Conservation (phyloP, 2,888 invertebrate species). For the Gasteruption jaculator region DNA sequence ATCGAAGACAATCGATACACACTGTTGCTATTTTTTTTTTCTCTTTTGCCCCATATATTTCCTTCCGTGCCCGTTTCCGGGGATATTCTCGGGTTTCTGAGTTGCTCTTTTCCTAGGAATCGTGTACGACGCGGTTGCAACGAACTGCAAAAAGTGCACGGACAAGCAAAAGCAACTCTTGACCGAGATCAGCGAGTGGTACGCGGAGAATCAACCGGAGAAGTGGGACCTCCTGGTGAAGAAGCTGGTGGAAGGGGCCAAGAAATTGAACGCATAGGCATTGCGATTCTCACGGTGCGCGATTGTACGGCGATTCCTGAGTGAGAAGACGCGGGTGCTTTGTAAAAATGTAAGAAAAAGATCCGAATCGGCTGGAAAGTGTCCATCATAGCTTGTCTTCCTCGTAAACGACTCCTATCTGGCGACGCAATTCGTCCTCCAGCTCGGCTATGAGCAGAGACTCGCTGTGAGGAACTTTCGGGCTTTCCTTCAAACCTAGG, state of each 20-base stretch:
- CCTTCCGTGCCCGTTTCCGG: neutral
- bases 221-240: conserved; percentile 30
- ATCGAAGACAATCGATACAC: too few species aligned
- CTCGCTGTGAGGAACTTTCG: conserved; percentile 64
- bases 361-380: too few species aligned
- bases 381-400: conserved; percentile 47
- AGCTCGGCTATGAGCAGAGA: conserved; percentile 67
- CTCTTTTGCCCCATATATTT: neutral
- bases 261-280: conserved; percentile 22
- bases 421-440: conserved; percentile 68
- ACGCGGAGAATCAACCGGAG: conserved; percentile 28
- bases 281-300: too few species aligned
- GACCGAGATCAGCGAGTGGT: conserved; percentile 33
- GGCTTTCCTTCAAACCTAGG: conserved; percentile 66
- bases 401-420: conserved; percentile 62
- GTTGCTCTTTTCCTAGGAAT: conserved; percentile 18
- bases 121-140: conserved; percentile 33
- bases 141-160: conserved; percentile 35
- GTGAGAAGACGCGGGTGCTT: too few species aligned
- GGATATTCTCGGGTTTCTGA: too few species aligned
- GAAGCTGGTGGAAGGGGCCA: conserved; percentile 27
- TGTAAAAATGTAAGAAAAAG: too few species aligned
- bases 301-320: too few species aligned
- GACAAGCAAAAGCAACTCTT: conserved; percentile 31
- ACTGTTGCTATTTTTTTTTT: neutral